Conservation (phyloP, 2,113 vertebrate genomes). For the Indicator indicator region DNA sequence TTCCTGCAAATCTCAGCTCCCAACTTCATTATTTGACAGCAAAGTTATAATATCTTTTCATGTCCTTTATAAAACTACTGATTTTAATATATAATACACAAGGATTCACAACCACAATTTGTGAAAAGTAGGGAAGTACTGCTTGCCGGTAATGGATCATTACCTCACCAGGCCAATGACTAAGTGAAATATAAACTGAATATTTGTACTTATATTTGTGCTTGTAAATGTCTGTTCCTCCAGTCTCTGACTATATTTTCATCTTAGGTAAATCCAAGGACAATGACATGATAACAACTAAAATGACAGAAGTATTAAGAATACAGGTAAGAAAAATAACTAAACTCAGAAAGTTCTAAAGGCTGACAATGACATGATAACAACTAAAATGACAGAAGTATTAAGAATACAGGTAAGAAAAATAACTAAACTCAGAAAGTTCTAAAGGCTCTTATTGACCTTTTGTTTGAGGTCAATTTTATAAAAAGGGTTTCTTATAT, state of each 20-base stretch:
- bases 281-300: neutral
- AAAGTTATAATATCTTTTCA: neutral
- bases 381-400: neutral
- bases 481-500: too few relatives aligned
- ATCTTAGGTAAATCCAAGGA: neutral
- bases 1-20: neutral
- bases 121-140: neutral
- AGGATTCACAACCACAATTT: neutral
- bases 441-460: neutral
- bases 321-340: neutral
- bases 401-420: neutral
- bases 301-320: neutral
- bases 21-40: neutral
- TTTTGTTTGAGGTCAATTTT: too few relatives aligned
- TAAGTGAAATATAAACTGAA: neutral
- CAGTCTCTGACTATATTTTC: neutral
- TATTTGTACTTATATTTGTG: neutral
- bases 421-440: neutral
- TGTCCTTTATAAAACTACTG: neutral
- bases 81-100: neutral
- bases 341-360: neutral
- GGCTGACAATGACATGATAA: neutral
- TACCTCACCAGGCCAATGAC: neutral
- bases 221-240: neutral
- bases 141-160: neutral